Conservation (phyloP, 2,113 vertebrate genomes). For the Cervus canadensis region DNA sequence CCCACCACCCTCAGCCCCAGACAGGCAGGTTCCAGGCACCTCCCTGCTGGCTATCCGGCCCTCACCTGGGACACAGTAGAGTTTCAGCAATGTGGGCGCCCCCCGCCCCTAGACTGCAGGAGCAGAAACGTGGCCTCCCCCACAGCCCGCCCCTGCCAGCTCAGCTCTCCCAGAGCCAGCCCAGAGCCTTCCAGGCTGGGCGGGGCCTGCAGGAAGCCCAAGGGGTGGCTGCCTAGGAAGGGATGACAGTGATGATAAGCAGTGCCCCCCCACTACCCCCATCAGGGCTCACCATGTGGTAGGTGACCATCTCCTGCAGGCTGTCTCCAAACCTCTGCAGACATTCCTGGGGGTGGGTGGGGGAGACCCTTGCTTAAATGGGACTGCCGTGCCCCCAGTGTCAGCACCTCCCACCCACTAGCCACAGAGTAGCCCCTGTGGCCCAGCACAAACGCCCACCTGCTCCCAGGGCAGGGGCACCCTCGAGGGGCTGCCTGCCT, state of each 20-base stretch:
- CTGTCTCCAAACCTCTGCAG: slow-evolving; percentile 96
- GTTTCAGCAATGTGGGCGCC: background rate
- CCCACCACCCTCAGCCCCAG: background rate
- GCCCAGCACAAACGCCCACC: background rate
- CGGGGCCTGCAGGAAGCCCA: background rate
- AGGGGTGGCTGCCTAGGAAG: background rate
- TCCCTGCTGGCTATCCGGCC: background rate
- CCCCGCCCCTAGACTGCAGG: background rate
- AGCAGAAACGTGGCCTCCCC: background rate
- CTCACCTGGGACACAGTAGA: background rate
- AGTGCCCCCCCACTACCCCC: background rate
- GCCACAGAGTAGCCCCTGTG: too few relatives aligned
- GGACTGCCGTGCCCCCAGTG: background rate
- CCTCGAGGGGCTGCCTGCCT: background rate
- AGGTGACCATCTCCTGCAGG: slow-evolving; percentile 97
- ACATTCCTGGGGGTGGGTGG: slow-evolving; percentile 85
- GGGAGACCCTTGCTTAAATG: background rate
- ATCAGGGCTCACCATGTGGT: slow-evolving; percentile 91
- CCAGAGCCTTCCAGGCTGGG: background rate
- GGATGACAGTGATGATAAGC: background rate
- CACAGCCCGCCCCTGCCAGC: background rate
- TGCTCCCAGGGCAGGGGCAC: background rate
- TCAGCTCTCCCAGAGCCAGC: background rate
- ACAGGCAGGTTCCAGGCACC: background rate
- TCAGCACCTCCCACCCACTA: background rate